Conservation (phyloP, 2,797 vertebrate genomes). For the Microcaecilia unicolor region DNA sequence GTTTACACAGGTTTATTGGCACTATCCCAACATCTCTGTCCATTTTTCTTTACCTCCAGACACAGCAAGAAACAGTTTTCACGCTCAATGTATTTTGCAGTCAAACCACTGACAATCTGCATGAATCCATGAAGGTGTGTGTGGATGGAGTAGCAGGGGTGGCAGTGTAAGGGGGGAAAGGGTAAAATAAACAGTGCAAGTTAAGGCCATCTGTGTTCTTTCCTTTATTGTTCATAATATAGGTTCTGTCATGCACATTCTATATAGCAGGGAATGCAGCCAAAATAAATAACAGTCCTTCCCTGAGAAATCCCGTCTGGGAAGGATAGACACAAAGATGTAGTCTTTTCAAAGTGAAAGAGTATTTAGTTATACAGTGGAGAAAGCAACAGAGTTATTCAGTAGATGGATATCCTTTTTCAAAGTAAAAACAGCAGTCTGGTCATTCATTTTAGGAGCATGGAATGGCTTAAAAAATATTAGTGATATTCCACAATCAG, state of each 20-base stretch:
- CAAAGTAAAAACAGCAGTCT: slow-evolving; percentile 33
- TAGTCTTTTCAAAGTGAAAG: slow-evolving; percentile 33
- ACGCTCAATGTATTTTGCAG: too few species aligned
- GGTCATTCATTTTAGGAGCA: too few species aligned
- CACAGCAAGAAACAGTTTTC: too few species aligned
- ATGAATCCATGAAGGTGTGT: too few species aligned
- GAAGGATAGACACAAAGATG: slow-evolving; percentile 46
- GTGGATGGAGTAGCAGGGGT: slow-evolving; percentile 1
- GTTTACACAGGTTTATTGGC: too few species aligned
- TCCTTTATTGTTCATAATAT: slow-evolving; percentile 31
- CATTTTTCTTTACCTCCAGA: too few species aligned
- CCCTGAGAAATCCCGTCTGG: slow-evolving; percentile 47
- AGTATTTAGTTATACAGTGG: slow-evolving; percentile 19
- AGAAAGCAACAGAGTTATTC: slow-evolving; percentile 31
- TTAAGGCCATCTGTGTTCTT: slow-evolving; percentile 23
- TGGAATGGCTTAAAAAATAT: too few species aligned
- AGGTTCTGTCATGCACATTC: slow-evolving; percentile 36
- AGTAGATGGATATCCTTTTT: slow-evolving; percentile 48
- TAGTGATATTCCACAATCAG: slow-evolving; percentile 29
- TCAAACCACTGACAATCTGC: too few species aligned
- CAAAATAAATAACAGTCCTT: slow-evolving; percentile 45
- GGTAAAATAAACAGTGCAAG: slow-evolving; percentile 15
- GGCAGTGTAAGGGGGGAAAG: slow-evolving; percentile 21
- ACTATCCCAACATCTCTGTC: too few species aligned
- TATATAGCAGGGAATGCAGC: slow-evolving; percentile 31